Evolutionary conservation across 2,888 invertebrate species (phyloP).

Genomic region (Agrochola litura): DNA sequence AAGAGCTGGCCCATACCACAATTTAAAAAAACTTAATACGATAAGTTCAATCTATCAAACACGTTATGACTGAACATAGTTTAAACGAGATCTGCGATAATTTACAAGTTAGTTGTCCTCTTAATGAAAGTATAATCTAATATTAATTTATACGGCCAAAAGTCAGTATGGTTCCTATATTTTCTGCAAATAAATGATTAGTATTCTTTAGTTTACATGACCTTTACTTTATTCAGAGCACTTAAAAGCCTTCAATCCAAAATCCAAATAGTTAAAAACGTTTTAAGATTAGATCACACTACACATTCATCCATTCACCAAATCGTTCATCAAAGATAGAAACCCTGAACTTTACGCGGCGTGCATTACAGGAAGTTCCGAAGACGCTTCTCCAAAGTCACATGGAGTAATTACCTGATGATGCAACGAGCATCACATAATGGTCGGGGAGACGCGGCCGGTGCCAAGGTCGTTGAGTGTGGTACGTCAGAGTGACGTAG

Average conservation of each 20-base stretch:
- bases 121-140: not conserved
- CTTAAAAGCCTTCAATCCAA: slow-evolving; percentile 29
- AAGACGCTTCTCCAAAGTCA: slow-evolving; percentile 56
- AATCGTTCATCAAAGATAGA: slow-evolving; percentile 21
- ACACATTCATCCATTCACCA: slow-evolving; percentile 25
- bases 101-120: not conserved
- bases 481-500: slow-evolving; percentile 67
- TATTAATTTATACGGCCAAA: too few relatives aligned
- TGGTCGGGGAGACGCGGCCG: slow-evolving; percentile 38
- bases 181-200: too few relatives aligned
- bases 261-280: slow-evolving; percentile 23
- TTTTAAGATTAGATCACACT: slow-evolving; percentile 29
- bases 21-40: too few relatives aligned
- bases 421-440: slow-evolving; percentile 54
- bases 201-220: not conserved
- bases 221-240: not conserved
- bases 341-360: slow-evolving; percentile 57
- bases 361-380: slow-evolving; percentile 55
- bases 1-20: too few relatives aligned
- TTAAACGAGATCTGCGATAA: not conserved
- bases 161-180: not conserved
- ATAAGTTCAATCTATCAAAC: too few relatives aligned
- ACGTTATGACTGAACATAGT: too few relatives aligned
- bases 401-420: slow-evolving; percentile 56
- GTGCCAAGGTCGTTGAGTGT: slow-evolving; percentile 59